These are phyloP conservation scores for Lasioglossum figueresi DNA, from an alignment of 2,888 invertebrate genomes.

Conservation along the genomic window DNA sequence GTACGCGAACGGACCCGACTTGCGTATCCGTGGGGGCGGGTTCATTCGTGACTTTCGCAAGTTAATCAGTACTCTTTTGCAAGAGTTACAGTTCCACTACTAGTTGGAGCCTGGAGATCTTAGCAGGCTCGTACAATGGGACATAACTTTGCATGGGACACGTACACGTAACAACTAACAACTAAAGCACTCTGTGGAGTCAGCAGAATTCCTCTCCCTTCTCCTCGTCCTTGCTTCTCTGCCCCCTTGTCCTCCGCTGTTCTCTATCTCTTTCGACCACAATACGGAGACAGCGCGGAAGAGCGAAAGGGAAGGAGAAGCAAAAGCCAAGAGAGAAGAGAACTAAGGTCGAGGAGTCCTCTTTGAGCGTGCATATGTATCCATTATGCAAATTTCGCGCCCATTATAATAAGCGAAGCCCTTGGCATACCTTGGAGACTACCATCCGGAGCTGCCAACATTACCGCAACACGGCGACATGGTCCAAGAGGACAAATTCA, in stretches of 20 bases:
- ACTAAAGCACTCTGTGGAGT: constrained; percentile 80
- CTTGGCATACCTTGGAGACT: constrained; percentile 78
- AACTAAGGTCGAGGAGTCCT: constrained; percentile 74
- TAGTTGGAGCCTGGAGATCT: constrained; percentile 70
- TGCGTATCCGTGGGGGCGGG: constrained; percentile 43
- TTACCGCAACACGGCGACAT: constrained; percentile 79
- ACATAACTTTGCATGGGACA: constrained; percentile 80
- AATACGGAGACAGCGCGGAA: constrained; percentile 23
- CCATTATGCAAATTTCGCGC: constrained; percentile 83
- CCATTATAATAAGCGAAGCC: constrained; percentile 83
- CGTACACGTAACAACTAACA: constrained; percentile 82
- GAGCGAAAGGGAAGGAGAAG: constrained; percentile 36
- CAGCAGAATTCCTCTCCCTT: constrained; percentile 69
- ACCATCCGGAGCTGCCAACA: constrained; percentile 80
- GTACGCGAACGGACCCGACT: constrained; percentile 37
- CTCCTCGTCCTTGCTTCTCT: not conserved
- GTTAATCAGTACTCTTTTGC: constrained; percentile 77
- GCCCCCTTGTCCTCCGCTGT: constrained; percentile 22
- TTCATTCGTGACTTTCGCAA: constrained; percentile 74
- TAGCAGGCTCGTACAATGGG: constrained; percentile 78
- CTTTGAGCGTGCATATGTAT: constrained; percentile 82
- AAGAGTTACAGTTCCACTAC: constrained; percentile 63
- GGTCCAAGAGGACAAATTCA: constrained; percentile 81
- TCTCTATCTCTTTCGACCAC: constrained; percentile 19
- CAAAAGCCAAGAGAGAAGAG: constrained; percentile 55